Evolutionary conservation across 2,888 invertebrate genomes (phyloP).

Genomic region (Andrena hattorfiana): DNA sequence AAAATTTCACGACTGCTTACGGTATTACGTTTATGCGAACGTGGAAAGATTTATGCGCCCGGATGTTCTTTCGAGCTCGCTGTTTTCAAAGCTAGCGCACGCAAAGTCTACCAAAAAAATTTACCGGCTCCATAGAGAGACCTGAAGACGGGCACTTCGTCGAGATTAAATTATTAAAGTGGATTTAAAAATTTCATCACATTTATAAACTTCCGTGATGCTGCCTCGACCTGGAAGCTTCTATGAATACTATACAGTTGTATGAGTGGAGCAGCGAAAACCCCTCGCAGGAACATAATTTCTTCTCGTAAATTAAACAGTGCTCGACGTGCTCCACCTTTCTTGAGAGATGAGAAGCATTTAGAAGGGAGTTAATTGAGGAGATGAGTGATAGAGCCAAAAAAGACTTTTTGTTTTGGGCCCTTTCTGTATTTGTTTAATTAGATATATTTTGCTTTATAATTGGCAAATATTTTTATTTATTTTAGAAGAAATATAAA

Average conservation of each 20-base stretch:
- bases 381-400: background rate
- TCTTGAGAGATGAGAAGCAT: background rate
- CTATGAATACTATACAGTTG: background rate
- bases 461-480: too few relatives aligned
- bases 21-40: background rate
- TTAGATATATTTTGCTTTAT: too few relatives aligned
- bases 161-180: background rate
- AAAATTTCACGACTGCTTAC: background rate
- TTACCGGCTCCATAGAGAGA: background rate
- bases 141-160: background rate
- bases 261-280: background rate
- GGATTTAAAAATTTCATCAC: background rate
- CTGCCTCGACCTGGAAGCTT: too few relatives aligned
- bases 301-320: constrained; percentile 8
- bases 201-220: background rate
- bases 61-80: background rate
- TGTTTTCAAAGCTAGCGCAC: background rate
- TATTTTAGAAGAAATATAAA: too few relatives aligned
- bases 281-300: background rate
- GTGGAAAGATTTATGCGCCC: background rate
- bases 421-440: too few relatives aligned
- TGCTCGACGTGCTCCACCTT: constrained; percentile 6
- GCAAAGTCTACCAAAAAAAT: background rate
- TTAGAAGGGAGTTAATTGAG: constrained; percentile 21
- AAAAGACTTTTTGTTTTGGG: too few relatives aligned